Evolutionary conservation across 2,888 invertebrate genomes (phyloP).

Genomic region (Eristalis arbustorum): DNA sequence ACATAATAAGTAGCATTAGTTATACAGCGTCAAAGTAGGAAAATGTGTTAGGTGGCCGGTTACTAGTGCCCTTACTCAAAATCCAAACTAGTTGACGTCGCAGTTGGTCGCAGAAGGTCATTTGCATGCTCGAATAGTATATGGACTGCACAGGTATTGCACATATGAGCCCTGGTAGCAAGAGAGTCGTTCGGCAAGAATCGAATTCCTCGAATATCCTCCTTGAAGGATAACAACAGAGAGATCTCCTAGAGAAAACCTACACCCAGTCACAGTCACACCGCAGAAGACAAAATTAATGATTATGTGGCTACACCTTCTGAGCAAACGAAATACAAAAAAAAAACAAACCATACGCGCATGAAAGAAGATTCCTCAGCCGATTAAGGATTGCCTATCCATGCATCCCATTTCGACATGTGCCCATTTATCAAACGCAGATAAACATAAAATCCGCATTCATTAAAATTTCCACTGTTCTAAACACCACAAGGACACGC

Average conservation of each 20-base stretch:
- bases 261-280: neutral
- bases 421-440: constrained; percentile 67
- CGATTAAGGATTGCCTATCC: constrained; percentile 29
- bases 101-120: too few relatives aligned
- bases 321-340: neutral
- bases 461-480: constrained; percentile 62
- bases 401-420: constrained; percentile 55
- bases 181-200: too few relatives aligned
- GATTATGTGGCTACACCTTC: neutral
- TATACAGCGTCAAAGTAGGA: too few relatives aligned
- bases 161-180: too few relatives aligned
- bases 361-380: neutral
- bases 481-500: constrained; percentile 36
- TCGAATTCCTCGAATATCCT: too few relatives aligned
- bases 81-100: too few relatives aligned
- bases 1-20: too few relatives aligned
- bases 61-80: too few relatives aligned
- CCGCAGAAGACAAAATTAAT: neutral
- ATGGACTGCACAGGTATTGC: too few relatives aligned
- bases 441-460: constrained; percentile 67
- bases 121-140: too few relatives aligned
- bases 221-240: too few relatives aligned
- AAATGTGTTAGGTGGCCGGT: too few relatives aligned
- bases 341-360: neutral
- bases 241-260: neutral